Percentiles rank a stretch among this genome's conserved stretches.
Evolutionary conservation across 2,888 invertebrate species (phyloP).

Genomic region (Lacanobia wlatinum): DNA sequence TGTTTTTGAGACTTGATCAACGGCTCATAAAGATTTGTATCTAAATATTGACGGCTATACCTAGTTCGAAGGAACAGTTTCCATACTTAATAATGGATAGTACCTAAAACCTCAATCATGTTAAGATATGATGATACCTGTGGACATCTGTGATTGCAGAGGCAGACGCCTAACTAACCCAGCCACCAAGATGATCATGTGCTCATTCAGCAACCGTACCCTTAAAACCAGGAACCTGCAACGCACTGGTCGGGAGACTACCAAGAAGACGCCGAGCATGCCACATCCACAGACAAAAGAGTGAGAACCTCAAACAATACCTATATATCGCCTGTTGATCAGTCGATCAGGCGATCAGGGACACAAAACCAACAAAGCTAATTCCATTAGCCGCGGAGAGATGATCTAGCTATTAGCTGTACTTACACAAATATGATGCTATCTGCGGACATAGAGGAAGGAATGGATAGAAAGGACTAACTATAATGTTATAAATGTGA

Average conservation of each 20-base stretch:
- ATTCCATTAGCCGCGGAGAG: slow-evolving; percentile 65
- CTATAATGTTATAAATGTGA: no score
- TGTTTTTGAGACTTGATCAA: no score
- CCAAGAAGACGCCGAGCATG: not conserved
- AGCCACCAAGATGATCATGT: not conserved
- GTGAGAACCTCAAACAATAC: slow-evolving; percentile 53
- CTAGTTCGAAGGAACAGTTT: no score
- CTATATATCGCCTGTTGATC: slow-evolving; percentile 47
- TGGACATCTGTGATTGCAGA: no score
- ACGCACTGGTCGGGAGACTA: not conserved
- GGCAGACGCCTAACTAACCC: no score
- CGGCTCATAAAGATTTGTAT: no score
- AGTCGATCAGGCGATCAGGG: slow-evolving; percentile 50
- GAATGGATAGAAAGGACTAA: not conserved
- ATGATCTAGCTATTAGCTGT: slow-evolving; percentile 47
- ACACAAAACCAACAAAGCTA: slow-evolving; percentile 65
- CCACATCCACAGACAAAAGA: slow-evolving; percentile 38
- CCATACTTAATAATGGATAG: no score
- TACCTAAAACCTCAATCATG: no score
- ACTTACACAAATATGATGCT: slow-evolving; percentile 60
- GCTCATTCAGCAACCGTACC: not conserved
- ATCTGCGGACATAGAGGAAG: slow-evolving; percentile 20
- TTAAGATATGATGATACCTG: no score
- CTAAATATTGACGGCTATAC: no score
- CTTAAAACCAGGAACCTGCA: not conserved